Conservation (phyloP, 2,113 vertebrate genomes). For the Oryzias curvinotus region DNA sequence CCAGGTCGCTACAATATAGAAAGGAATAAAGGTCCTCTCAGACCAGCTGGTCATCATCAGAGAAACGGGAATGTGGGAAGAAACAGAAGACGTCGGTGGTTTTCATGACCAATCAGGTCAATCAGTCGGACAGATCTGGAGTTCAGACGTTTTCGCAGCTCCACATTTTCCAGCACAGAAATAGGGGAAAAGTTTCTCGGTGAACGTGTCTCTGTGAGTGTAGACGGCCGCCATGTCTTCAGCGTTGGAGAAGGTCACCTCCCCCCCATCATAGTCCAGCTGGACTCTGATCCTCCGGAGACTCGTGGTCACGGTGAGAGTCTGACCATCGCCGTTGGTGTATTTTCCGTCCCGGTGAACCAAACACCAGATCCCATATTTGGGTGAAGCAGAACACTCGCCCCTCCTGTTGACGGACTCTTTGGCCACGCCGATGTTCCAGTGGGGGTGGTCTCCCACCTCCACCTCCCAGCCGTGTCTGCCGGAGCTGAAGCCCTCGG, state of each 20-base stretch:
- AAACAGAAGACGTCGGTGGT: no score
- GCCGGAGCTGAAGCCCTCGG: no score
- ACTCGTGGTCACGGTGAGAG: neutral
- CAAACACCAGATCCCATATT: conserved; percentile 32
- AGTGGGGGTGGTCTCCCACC: no score
- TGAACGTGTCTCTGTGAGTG: conserved; percentile 36
- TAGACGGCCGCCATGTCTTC: conserved; percentile 24
- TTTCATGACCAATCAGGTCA: no score
- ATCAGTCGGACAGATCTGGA: conserved; percentile 10
- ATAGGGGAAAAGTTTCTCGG: conserved; percentile 28
- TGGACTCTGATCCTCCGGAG: conserved; percentile 37
- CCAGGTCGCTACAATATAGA: no score
- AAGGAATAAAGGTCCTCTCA: no score
- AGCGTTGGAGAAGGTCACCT: conserved; percentile 35
- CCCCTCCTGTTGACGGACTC: conserved; percentile 21
- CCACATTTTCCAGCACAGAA: neutral
- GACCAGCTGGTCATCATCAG: no score
- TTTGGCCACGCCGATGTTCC: no score
- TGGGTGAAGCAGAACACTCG: rapidly evolving
- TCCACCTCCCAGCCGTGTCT: no score
- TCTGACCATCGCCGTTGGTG: neutral
- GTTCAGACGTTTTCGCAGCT: conserved; percentile 1
- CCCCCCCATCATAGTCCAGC: conserved; percentile 24
- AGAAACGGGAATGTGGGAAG: no score
- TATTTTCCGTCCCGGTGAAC: rapidly evolving